Conservation (phyloP, 2,113 vertebrate species). For the Crypturellus undulatus region DNA sequence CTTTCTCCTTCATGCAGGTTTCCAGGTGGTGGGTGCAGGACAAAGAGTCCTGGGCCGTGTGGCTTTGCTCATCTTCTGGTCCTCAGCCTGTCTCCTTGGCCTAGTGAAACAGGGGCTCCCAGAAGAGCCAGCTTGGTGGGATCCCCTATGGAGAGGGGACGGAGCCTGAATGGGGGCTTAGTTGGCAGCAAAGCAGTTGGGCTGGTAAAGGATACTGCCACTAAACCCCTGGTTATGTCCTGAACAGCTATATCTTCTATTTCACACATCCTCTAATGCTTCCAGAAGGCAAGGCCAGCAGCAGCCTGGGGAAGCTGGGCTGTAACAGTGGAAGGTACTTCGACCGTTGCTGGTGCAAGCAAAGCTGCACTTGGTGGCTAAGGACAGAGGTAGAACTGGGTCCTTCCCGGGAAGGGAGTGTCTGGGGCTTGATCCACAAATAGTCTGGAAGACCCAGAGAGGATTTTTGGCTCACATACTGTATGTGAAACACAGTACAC, state of each 20-base stretch:
- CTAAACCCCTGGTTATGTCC: background rate
- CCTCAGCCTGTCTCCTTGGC: background rate
- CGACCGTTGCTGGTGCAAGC: accelerated
- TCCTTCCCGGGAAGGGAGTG: no score
- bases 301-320: accelerated
- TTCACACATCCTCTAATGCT: background rate
- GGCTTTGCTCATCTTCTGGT: background rate
- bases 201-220: background rate
- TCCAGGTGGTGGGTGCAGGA: accelerated
- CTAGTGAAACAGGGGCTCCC: background rate
- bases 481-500: accelerated
- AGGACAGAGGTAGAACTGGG: no score
- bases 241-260: background rate
- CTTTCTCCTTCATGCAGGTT: background rate
- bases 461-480: background rate
- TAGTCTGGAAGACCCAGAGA: background rate
- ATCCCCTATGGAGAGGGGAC: background rate
- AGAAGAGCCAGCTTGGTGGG: background rate
- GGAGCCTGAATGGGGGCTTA: background rate
- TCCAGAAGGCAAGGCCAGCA: background rate
- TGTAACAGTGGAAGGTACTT: background rate
- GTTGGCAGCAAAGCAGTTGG: background rate
- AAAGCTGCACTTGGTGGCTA: background rate
- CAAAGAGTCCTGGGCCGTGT: background rate
- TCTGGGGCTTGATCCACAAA: no score